A percentile compares a stretch with the other conserved stretches of the same genome.
Evolutionary conservation across 2,888 invertebrate species (phyloP).

Genomic region (Gryllus longicercus): DNA sequence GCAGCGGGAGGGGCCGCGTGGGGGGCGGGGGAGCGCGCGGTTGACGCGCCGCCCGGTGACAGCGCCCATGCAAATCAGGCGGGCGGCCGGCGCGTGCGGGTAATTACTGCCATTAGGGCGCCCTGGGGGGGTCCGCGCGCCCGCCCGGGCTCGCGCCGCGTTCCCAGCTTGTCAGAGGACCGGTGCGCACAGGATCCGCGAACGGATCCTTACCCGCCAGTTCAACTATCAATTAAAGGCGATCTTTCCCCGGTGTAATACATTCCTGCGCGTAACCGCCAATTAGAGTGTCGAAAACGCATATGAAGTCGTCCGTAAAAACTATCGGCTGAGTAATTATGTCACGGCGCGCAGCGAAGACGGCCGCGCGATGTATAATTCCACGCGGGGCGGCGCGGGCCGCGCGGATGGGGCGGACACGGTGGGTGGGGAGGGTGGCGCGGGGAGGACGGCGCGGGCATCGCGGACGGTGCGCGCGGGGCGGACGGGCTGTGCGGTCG

Average conservation of each 20-base stretch:
- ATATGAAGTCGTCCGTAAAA: conserved; percentile 17
- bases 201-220: not conserved
- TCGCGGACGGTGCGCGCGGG: no score
- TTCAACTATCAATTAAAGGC: conserved; percentile 1
- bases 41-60: not conserved
- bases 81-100: not conserved
- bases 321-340: conserved; percentile 1
- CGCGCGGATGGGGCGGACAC: not conserved
- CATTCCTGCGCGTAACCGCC: not conserved
- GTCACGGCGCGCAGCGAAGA: not conserved
- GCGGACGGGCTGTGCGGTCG: no score
- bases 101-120: not conserved
- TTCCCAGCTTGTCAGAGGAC: no score
- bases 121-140: not conserved
- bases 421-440: no score
- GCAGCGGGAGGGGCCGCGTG: not conserved
- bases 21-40: not conserved
- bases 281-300: conserved; percentile 3
- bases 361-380: not conserved
- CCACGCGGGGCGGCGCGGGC: not conserved
- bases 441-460: no score
- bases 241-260: not conserved
- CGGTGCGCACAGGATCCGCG: not conserved
- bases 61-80: not conserved
- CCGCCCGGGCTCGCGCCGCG: not conserved